Percentiles rank a stretch among this genome's conserved stretches.
These are phyloP conservation scores for Macrobrachium rosenbergii DNA, from an alignment of 1,140 invertebrate genomes.

Conservation along the genomic window DNA sequence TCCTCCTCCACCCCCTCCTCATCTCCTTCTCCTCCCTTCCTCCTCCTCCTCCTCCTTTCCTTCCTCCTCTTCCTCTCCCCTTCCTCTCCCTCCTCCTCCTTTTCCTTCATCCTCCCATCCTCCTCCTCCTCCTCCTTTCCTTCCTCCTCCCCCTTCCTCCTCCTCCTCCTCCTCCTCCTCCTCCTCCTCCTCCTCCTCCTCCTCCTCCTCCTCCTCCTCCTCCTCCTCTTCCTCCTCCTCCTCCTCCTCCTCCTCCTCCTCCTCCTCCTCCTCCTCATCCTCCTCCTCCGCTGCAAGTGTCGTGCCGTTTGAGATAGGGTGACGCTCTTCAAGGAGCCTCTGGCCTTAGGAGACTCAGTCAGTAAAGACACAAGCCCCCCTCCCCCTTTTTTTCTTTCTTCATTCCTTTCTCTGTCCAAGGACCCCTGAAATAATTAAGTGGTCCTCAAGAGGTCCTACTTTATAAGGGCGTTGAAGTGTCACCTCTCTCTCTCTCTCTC, in stretches of 20 bases:
- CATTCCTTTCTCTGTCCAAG: not conserved
- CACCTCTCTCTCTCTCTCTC: not conserved
- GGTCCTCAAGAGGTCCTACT: not conserved
- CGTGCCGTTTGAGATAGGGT: too few relatives aligned
- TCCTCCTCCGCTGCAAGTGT: not conserved
- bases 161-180: not conserved
- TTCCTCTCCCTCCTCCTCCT: not conserved
- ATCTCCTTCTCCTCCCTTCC: not conserved
- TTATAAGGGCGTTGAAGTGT: not conserved
- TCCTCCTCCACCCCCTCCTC: not conserved
- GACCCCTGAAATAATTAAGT: not conserved
- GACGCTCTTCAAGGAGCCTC: too few relatives aligned
- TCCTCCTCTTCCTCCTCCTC: not conserved
- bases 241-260: not conserved
- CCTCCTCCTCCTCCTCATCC: not conserved
- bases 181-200: not conserved
- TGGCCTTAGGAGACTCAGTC: too few relatives aligned
- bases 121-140: not conserved
- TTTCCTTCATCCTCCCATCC: not conserved
- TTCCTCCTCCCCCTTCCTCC: not conserved
- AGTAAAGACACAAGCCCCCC: not conserved
- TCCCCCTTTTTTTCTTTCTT: not conserved
- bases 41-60: not conserved
- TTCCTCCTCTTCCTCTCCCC: not conserved
- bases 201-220: conserved; percentile 1